Conservation (phyloP, 1,140 invertebrate genomes). For the Drosophila asahinai region DNA sequence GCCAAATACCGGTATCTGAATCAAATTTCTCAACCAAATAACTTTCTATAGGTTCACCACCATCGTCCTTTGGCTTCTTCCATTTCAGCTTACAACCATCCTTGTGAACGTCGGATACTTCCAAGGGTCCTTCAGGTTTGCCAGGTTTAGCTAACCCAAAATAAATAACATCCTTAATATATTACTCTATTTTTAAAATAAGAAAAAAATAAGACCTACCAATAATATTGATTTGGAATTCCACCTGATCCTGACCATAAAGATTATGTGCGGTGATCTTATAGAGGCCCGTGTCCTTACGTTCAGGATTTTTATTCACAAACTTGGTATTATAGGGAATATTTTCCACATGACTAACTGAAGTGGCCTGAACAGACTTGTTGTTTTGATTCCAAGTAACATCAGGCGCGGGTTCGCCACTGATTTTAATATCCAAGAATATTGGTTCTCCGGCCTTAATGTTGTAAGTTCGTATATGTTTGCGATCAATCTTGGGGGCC, state of each 20-base stretch:
- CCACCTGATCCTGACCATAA: conserved; percentile 95
- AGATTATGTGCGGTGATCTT: conserved; percentile 94
- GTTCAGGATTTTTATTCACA: conserved; percentile 91
- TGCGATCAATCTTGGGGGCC: conserved; percentile 96
- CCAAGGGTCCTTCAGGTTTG: conserved; percentile 97
- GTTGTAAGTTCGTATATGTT: conserved; percentile 93
- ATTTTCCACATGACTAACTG: conserved; percentile 90
- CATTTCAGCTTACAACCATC: conserved; percentile 98
- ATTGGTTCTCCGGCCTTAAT: conserved; percentile 97
- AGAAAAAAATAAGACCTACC: conserved; percentile 87
- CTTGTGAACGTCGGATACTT: conserved; percentile 97
- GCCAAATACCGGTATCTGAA: conserved; percentile 95
- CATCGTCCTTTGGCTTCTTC: conserved; percentile 99
- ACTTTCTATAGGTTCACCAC: conserved; percentile 96
- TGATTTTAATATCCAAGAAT: conserved; percentile 95
- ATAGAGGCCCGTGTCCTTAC: conserved; percentile 94
- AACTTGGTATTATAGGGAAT: conserved; percentile 95
- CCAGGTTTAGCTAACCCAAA: conserved; percentile 91
- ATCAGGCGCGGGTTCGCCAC: conserved; percentile 96
- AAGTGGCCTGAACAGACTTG: conserved; percentile 87
- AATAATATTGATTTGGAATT: conserved; percentile 95
- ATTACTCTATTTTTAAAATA: conserved; percentile 2
- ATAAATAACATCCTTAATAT: conserved; percentile 13
- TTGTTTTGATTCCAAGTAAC: conserved; percentile 89
- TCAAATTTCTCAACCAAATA: conserved; percentile 99